Evolutionary conservation across 2,113 vertebrate species (phyloP), one percentile per base, ranked within the genome.

Genomic region (Panurus biarmicus): DNA sequence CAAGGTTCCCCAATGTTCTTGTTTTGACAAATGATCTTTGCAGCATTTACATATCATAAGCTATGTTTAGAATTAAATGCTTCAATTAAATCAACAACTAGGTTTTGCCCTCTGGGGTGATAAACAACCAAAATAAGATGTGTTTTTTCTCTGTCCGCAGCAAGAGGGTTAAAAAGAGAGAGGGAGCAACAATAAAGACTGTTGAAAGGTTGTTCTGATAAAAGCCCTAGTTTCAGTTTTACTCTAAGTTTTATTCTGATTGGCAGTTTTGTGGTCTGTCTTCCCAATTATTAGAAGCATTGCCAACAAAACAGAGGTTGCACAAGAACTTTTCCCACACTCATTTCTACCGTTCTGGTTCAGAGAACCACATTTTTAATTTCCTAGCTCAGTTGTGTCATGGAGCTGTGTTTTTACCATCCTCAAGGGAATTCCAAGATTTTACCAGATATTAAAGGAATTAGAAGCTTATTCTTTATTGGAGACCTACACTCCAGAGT

Each of bases 341-440:
- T 78, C 51, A 40, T 70, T 71, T 89, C 45, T 94, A 87, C 71
- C 45, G 73, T 47, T 85, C 80, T 87, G 29, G 45, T 91, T 78
- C 69, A 74, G 53, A 70, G 84, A 93, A 89, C 47, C 7, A 83
- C 45, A 42, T 77, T 91, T 75, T 92, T 92, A 35, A 69, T 89
- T 92, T 76, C 74, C 28, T 72, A 75, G 42, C 48, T 54, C 26
- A 77, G 38, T 44, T 90, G 66, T 85, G 65, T 80, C 75, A 90
- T 36, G 67, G 36, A 90, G 21, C 29, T 76, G 12, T 54, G 51
- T 71, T 92, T 96, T 89, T 61, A 73, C 40, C 38, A 75, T 40
- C 60, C 85, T 90, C 18, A 45, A 84, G 73, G 57, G 56, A 95
- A 87, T 61, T 92, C 70, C 56, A 92, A 96, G 87, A 84, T 96